A percentile compares a stretch with the other conserved stretches of the same genome.
Evolutionary conservation across 2,113 vertebrate genomes (phyloP).

Genomic region (Corythaeola cristata): DNA sequence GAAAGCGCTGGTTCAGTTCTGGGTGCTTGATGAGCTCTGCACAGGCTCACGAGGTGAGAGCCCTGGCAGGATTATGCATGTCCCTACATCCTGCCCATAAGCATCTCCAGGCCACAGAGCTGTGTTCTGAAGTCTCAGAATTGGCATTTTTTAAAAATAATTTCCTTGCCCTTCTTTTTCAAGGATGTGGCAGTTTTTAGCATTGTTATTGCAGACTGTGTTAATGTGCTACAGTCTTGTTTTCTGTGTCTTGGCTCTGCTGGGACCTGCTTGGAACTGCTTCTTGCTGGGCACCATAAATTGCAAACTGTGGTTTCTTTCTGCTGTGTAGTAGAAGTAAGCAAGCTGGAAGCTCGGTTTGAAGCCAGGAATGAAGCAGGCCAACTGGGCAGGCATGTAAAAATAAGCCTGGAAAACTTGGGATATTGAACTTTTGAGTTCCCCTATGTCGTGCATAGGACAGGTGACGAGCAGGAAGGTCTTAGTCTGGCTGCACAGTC

Average conservation of each 20-base stretch:
- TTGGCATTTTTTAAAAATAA: neutral
- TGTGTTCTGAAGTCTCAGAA: neutral
- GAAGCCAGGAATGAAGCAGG: neutral
- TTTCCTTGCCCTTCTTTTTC: neutral
- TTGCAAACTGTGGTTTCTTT: neutral
- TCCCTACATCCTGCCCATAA: neutral
- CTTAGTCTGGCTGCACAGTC: neutral
- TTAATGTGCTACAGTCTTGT: neutral
- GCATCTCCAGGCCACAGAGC: neutral
- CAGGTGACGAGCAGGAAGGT: neutral
- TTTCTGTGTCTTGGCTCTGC: neutral
- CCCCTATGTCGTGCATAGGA: neutral
- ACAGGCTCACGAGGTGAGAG: neutral
- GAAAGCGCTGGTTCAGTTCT: neutral
- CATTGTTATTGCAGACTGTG: neutral
- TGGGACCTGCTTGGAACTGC: neutral
- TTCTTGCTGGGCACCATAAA: neutral
- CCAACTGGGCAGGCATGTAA: neutral
- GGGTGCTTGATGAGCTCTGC: neutral
- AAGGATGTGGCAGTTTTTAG: neutral
- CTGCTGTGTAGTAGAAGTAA: neutral
- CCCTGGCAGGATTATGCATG: neutral
- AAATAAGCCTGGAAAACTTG: neutral
- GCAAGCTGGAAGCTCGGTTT: neutral
- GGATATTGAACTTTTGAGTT: neutral